A percentile compares a stretch with the other conserved stretches of the same genome.
Conservation (phyloP, 2,797 vertebrate species). For the Acanthurus tractus region DNA sequence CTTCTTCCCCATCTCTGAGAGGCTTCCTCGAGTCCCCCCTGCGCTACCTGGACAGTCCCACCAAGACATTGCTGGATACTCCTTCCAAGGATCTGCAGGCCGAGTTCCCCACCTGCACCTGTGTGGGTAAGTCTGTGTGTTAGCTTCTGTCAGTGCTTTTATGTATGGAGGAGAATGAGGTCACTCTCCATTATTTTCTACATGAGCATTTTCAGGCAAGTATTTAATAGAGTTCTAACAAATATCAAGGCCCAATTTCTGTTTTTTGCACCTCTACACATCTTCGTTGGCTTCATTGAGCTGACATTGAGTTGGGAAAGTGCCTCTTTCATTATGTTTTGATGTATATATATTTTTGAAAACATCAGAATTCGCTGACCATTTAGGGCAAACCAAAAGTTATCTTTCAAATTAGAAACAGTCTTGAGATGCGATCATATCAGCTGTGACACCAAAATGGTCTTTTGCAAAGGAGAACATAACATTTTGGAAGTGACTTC, state of each 20-base stretch:
- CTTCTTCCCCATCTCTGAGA: slow-evolving; percentile 92
- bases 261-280: too few species aligned
- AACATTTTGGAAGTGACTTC: too few species aligned
- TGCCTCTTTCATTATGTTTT: too few species aligned
- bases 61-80: slow-evolving; percentile 94
- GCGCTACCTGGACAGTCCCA: slow-evolving; percentile 95
- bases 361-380: too few species aligned
- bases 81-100: slow-evolving; percentile 92
- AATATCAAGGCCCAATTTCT: background rate
- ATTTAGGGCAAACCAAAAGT: too few species aligned
- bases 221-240: background rate
- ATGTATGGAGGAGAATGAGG: background rate
- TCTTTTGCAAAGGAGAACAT: too few species aligned
- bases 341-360: too few species aligned
- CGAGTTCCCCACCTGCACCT: slow-evolving; percentile 94
- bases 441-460: too few species aligned
- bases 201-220: slow-evolving; percentile 1
- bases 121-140: slow-evolving; percentile 90
- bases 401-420: too few species aligned
- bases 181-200: slow-evolving; percentile 10
- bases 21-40: slow-evolving; percentile 97
- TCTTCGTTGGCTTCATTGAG: too few species aligned
- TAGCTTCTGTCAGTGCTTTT: slow-evolving; percentile 49
- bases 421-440: too few species aligned
- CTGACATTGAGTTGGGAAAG: too few species aligned